These are phyloP conservation scores for Rhabdophis nuchalis DNA, from an alignment of 2,797 vertebrate genomes.

Conservation along the genomic window DNA sequence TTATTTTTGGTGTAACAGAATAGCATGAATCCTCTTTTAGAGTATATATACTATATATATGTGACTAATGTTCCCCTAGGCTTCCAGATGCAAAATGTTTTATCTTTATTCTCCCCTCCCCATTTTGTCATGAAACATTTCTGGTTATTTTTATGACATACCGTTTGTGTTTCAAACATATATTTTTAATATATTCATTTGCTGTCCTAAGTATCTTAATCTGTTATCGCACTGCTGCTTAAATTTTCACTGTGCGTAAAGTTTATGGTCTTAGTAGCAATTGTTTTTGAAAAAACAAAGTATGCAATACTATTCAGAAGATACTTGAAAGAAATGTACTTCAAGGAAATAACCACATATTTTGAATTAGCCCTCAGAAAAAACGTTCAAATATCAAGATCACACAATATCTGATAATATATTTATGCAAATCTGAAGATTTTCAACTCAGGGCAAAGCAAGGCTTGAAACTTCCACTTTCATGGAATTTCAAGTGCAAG, in stretches of 20 bases:
- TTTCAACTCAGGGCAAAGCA: neutral
- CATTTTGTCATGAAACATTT: neutral
- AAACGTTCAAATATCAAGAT: neutral
- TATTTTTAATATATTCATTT: neutral
- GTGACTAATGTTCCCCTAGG: neutral
- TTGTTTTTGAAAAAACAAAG: slow-evolving; percentile 8
- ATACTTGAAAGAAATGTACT: slow-evolving; percentile 44
- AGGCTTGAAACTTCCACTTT: neutral
- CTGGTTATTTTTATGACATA: neutral
- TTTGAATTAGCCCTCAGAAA: neutral
- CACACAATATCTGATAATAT: slow-evolving; percentile 2
- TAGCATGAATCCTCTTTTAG: neutral
- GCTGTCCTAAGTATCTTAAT: neutral
- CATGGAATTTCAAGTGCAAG: neutral
- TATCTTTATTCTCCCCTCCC: neutral
- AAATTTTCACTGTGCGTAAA: neutral
- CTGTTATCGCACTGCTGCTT: neutral
- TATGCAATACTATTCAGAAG: slow-evolving; percentile 32
- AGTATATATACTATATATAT: neutral
- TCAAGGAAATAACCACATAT: slow-evolving; percentile 30
- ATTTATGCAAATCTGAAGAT: neutral
- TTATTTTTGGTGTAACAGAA: neutral
- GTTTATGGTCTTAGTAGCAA: neutral
- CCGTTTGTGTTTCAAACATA: neutral
- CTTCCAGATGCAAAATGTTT: neutral